phyloP scores from a whole-genome alignment of 2,797 vertebrate genomes.

The Lepus oiostolus region DNA sequence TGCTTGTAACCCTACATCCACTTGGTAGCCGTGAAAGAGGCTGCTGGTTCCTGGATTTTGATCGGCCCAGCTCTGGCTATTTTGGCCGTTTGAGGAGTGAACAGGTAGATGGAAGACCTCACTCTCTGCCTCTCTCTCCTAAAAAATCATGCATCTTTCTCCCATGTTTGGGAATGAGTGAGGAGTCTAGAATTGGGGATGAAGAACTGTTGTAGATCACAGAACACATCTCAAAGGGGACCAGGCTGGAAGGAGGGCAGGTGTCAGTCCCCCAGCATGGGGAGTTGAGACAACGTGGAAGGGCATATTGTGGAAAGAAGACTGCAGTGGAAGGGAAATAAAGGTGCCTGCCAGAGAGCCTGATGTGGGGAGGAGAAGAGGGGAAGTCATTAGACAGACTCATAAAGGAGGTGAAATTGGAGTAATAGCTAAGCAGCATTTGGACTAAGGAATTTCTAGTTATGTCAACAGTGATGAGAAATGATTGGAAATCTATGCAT shows the following conservation, averaged over 20 bases:
- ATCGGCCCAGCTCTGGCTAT: too few relatives aligned
- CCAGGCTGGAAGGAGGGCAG: neutral
- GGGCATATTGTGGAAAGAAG: fast-evolving
- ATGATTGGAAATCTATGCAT: fast-evolving
- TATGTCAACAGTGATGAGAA: neutral
- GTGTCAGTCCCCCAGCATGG: fast-evolving
- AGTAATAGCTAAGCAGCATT: neutral
- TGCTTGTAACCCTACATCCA: too few relatives aligned
- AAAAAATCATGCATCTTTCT: too few relatives aligned
- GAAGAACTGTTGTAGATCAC: neutral
- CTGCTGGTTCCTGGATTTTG: too few relatives aligned
- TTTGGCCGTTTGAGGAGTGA: too few relatives aligned
- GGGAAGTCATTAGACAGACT: fast-evolving
- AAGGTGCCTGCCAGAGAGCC: fast-evolving
- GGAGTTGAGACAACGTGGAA: neutral
- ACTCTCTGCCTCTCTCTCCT: too few relatives aligned
- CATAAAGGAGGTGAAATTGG: neutral
- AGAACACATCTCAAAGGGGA: neutral
- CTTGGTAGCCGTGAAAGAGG: too few relatives aligned
- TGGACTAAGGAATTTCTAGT: neutral
- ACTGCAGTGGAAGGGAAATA: fast-evolving
- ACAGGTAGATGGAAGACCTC: too few relatives aligned
- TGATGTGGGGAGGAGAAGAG: fast-evolving
- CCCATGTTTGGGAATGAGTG: neutral
- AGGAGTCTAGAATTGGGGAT: neutral